These are phyloP conservation scores for Hydraecia micacea DNA, from an alignment of 2,888 invertebrate species.

Conservation along the genomic window DNA sequence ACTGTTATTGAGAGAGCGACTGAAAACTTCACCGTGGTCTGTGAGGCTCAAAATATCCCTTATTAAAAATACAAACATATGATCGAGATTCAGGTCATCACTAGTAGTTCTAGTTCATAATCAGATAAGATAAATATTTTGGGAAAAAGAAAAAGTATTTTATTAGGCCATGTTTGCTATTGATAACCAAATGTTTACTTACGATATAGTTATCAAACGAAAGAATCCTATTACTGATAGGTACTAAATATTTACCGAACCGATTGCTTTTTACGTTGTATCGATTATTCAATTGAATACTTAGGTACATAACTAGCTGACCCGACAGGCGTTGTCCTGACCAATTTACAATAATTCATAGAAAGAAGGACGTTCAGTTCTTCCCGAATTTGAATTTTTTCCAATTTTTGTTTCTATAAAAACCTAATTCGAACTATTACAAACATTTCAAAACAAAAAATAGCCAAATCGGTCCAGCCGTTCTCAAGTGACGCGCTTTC, in stretches of 20 bases:
- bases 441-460: no score
- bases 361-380: no score
- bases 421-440: no score
- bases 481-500: no score
- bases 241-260: slow-evolving; percentile 14
- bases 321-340: no score
- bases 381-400: no score
- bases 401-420: no score
- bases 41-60: no score
- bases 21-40: neutral
- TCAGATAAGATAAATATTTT: slow-evolving; percentile 61
- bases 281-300: neutral
- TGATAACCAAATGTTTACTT: slow-evolving; percentile 57
- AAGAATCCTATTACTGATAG: slow-evolving; percentile 32
- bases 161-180: slow-evolving; percentile 51
- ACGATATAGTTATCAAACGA: slow-evolving; percentile 43
- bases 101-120: slow-evolving; percentile 47
- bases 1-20: neutral
- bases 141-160: slow-evolving; percentile 43
- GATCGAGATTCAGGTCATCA: slow-evolving; percentile 40
- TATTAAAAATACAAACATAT: neutral
- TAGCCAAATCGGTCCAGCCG: no score
- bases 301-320: no score
- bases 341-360: no score
- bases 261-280: neutral